Base-by-base conservation (phyloP, 2,888 invertebrate genomes). In the Diadromus collaris region DNA sequence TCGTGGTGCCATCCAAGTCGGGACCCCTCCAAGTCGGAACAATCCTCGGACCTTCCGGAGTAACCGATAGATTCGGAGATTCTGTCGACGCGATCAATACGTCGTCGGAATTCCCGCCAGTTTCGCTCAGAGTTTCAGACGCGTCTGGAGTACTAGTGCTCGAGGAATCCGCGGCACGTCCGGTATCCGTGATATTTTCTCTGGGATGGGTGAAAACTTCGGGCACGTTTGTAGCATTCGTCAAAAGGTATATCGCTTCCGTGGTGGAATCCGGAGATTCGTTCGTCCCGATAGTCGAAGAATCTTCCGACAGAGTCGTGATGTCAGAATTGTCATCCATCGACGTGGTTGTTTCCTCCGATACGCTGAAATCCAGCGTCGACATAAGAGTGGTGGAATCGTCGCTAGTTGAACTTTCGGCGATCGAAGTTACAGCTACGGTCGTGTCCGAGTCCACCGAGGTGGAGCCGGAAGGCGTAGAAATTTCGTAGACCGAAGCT, bases 141-240 rank as follows among this genome's bases (percentile, higher is more conserved):
- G 38, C 44, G 10, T 76, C 79, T 9, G 78, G 60, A 21, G 46
- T 41, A 38, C 34, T 44, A 63, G 72, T 76, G 48, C 32, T 82
- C 77, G 60, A 58, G 7, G 63, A 29, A n/a, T 69, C 75, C 0
- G 41, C 69, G 51, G 61, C 44, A 21, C 68, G 75, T 69, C 75
- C 68, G 19, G 63, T 68, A 3, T 75, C 61, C 29, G 67, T 68
- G 38, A 51, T n/a, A 29, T 51, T 73, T 16, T 19, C 19, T n/a
- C 10, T 9, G 6, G 51, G 34, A 19, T 84, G 74, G 34, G 75
- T 78, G n/a, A 76, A 60, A 46, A 56, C 21, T 19, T 69, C 56
- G 13, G 80, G 38, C 13, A 58, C 64, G 1, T 78, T 78, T 5
- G 70, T 80, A 7, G 63, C 61, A 27, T 69, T 63, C 6, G 81